Evolutionary conservation across 2,797 vertebrate genomes (phyloP), one percentile per base, ranked within the genome.

Genomic region (Bovichtus diacanthus): DNA sequence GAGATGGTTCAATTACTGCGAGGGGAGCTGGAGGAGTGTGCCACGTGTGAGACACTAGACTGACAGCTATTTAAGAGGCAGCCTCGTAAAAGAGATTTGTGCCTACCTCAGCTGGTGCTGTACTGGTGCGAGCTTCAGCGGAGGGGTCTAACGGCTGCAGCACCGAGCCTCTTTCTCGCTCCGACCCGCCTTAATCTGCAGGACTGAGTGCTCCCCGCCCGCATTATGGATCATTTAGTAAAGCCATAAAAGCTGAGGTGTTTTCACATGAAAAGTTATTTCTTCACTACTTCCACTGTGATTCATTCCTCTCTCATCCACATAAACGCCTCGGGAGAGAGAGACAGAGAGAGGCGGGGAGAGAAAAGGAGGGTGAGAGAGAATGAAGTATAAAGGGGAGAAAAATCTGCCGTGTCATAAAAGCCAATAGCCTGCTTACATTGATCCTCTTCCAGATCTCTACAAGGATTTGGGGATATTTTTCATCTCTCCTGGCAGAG

Each of bases 181-280:
- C 68, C 66, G 62, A 82, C 86, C 88, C 75, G 63, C 87, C 89
- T 87, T 82, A 91, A 93, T 94, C 93, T 90, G 82, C 71, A 77
- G 90, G 88, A 93, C 91, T 88, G 88, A 92, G 91, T 86, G 88
- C 87, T 90, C 89, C 89, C 88, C 88, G 70, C 87, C 85, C 29
- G 86, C 92, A 94, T 95, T 95, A 95, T 94, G 91, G 92, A 93
- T 93, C 94, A 93, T 96, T 96, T 96, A 95, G 94, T 89, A 89
- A 91, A 90, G 91, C 91, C 87, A 93, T 96, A 95, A 96, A 95
- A 93, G 85, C 91, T 84, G 83, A 94, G 94, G 93, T 94, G 94
- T 95, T 94, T 95, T 94, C 94, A 94, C 94, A 95, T 94, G 93
- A 95, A 95, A 96, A 93, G 93, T 94, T 95, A 95, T 95, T 95